Conservation (phyloP, 1,140 invertebrate species). For the Drosophila biarmipes region DNA sequence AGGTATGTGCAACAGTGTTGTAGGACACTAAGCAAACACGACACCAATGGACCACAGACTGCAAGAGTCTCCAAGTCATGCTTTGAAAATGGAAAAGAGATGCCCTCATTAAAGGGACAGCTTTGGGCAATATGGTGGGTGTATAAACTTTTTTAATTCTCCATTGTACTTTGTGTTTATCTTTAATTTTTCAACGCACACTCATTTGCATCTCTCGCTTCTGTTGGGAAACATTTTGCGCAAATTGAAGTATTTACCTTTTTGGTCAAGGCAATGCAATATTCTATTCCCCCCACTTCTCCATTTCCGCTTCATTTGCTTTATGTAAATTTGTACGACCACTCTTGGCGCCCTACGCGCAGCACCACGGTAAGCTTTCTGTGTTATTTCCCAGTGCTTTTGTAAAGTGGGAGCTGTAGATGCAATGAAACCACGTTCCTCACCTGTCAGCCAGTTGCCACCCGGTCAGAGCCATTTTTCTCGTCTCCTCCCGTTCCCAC, state of each 20-base stretch:
- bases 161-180: conserved; percentile 77
- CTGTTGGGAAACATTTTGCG: conserved; percentile 65
- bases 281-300: conserved; percentile 26
- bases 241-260: conserved; percentile 79
- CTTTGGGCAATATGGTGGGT: neutral
- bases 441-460: conserved; percentile 67
- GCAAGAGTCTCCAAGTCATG: conserved; percentile 25
- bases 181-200: conserved; percentile 63
- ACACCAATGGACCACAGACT: conserved; percentile 37
- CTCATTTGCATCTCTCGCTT: conserved; percentile 8
- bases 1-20: conserved; percentile 44
- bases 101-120: conserved; percentile 61
- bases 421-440: conserved; percentile 29
- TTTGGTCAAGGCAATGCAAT: conserved; percentile 60
- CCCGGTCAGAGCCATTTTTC: conserved; percentile 50
- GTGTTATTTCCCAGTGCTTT: conserved; percentile 72
- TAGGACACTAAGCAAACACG: conserved; percentile 33
- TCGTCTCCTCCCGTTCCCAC: neutral
- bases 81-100: conserved; percentile 8
- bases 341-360: neutral
- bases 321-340: conserved; percentile 66
- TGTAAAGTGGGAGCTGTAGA: conserved; percentile 27
- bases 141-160: conserved; percentile 62
- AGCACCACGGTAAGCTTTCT: conserved; percentile 31
- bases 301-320: conserved; percentile 76